Conservation (phyloP, 2,113 vertebrate species). For the Sturnira hondurensis region DNA sequence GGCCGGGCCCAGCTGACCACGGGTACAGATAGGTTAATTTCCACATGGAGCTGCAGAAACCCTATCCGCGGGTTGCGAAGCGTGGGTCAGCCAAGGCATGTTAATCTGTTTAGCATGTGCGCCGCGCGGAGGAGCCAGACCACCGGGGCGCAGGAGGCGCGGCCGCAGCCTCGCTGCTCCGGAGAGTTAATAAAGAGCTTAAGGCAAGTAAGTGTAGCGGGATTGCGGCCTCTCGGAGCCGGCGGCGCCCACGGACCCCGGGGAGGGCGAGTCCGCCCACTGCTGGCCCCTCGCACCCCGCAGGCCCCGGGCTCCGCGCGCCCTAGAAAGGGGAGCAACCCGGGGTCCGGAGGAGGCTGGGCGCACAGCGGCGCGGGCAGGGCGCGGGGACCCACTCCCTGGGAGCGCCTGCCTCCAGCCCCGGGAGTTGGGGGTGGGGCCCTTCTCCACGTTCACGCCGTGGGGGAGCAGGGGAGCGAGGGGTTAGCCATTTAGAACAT, state of each 20-base stretch:
- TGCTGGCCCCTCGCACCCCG: not conserved
- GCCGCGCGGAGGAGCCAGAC: slow-evolving; percentile 84
- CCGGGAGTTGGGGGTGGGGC: not conserved
- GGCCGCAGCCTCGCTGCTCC: slow-evolving; percentile 75
- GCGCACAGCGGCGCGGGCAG: not conserved
- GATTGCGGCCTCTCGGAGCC: slow-evolving; percentile 38
- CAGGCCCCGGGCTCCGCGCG: not conserved
- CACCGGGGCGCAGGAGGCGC: slow-evolving; percentile 84
- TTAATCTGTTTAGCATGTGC: slow-evolving; percentile 96
- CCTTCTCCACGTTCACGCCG: slow-evolving; percentile 16
- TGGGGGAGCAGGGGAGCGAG: slow-evolving; percentile 36
- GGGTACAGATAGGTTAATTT: slow-evolving; percentile 87
- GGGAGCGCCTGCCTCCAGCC: not conserved
- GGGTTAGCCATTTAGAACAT: slow-evolving; percentile 76
- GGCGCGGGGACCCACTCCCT: not conserved
- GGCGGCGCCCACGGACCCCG: not conserved
- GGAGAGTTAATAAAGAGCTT: slow-evolving; percentile 82
- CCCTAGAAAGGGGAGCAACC: not conserved
- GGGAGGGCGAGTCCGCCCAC: not conserved
- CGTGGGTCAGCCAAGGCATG: slow-evolving; percentile 87
- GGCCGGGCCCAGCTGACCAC: slow-evolving; percentile 84
- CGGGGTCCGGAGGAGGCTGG: not conserved
- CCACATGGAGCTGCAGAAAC: slow-evolving; percentile 88
- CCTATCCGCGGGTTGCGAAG: slow-evolving; percentile 85
- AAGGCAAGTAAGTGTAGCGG: slow-evolving; percentile 73